Evolutionary conservation across 2,888 invertebrate genomes (phyloP), one percentile per base, ranked within the genome.

Genomic region (Agrochola circellaris): DNA sequence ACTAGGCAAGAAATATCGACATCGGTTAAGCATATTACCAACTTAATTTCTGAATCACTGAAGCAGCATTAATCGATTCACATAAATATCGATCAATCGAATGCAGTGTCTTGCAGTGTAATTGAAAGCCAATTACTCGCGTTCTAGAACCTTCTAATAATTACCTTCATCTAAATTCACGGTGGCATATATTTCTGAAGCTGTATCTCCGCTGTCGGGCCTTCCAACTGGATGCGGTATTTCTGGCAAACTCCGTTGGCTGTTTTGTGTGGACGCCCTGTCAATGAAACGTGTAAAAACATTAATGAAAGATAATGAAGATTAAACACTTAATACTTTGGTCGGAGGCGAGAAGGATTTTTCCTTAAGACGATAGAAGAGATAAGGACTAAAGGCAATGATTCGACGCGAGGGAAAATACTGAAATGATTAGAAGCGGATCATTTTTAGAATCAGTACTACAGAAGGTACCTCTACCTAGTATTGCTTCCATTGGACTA

Each of bases 121-220:
- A 71, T 68, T 58, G 72, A 48, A 56, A 61, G n/a, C 8, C 26
- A 65, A 69, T 72, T 62, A 71, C 67, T 79, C 26, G 61, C 61
- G 69, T 74, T 70, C 68, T 58, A 81, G 61, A 66, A 76, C 38
- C 23, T 66, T 81, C 20, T 60, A 38, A 68, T 68, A 68, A 38
- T 68, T 93, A 96, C 97, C 95, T 93, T 95, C 95, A 89, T 96
- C 95, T 81, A 97, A 91, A 87, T 97, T 98, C 26, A 99, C 98
- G 11, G 98, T 99, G 58, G 98, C 99, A 93, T 99, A 99, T 82
- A 98, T 97, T 92, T 98, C 99, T 0, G 98, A 99, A 15, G 98
- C 98, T 68, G 98, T 98, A 93, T 99, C 98, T 6, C 98, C 98
- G 82, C 96, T 95, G 88, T 97, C 97, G 83, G 97, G 97, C 89